These are phyloP conservation scores for Scarus forsteni DNA, from an alignment of 2,797 vertebrate species.

Conservation along the genomic window DNA sequence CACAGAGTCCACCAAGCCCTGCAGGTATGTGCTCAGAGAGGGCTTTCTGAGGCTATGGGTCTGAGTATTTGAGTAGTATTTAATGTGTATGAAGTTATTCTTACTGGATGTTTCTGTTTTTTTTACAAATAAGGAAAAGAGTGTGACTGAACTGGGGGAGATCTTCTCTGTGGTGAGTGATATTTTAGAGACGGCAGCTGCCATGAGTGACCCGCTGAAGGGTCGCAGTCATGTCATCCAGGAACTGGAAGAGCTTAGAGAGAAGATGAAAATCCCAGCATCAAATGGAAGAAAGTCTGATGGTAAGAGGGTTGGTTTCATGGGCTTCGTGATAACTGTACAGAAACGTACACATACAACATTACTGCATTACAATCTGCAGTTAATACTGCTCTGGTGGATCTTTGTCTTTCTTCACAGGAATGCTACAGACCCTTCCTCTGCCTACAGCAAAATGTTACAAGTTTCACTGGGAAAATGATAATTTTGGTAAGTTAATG, in stretches of 20 bases:
- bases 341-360: too few relatives aligned
- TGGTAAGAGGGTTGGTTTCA: slow-evolving; percentile 60
- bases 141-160: slow-evolving; percentile 81
- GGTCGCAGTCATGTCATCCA: slow-evolving; percentile 83
- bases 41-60: background rate
- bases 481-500: slow-evolving; percentile 92
- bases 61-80: too few relatives aligned
- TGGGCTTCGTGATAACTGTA: background rate
- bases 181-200: slow-evolving; percentile 84
- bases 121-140: slow-evolving; percentile 74
- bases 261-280: slow-evolving; percentile 79
- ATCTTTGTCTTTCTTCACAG: slow-evolving; percentile 35
- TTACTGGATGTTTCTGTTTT: too few relatives aligned
- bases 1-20: slow-evolving; percentile 81
- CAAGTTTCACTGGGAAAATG: slow-evolving; percentile 94
- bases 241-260: slow-evolving; percentile 83
- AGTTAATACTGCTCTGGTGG: too few relatives aligned
- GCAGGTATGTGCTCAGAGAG: slow-evolving; percentile 79
- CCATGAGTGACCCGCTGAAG: slow-evolving; percentile 68
- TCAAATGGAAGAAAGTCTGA: slow-evolving; percentile 79
- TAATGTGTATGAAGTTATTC: too few relatives aligned
- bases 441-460: slow-evolving; percentile 91
- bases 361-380: too few relatives aligned
- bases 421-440: slow-evolving; percentile 88
- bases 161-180: slow-evolving; percentile 83